Evolutionary conservation across 2,888 invertebrate species (phyloP).

Genomic region (Lasiommata megera): DNA sequence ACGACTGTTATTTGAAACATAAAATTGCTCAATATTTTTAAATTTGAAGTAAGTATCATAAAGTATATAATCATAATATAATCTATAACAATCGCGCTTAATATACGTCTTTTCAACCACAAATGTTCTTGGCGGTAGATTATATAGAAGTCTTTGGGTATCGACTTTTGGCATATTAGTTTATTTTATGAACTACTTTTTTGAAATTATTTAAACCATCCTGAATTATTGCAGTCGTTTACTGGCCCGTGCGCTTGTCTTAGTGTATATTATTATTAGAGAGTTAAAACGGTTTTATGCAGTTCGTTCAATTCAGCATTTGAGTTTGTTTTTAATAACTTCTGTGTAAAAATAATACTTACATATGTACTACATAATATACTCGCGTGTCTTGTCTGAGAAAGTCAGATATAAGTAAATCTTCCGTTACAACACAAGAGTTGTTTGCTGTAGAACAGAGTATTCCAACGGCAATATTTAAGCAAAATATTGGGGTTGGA

Average conservation of each 20-base stretch:
- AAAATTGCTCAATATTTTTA: constrained; percentile 53
- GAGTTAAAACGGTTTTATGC: not conserved
- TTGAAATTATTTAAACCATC: constrained; percentile 11
- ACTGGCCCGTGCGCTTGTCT: not conserved
- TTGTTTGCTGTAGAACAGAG: too few species aligned
- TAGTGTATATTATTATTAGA: not conserved
- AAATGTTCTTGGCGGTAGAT: too few species aligned
- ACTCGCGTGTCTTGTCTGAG: too few species aligned
- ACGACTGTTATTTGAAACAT: constrained; percentile 37
- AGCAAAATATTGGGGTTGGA: not conserved
- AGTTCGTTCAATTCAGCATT: not conserved
- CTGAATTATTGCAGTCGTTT: constrained; percentile 10
- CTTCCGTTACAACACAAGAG: too few species aligned
- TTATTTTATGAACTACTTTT: not conserved
- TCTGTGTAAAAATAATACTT: too few species aligned
- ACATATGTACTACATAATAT: too few species aligned
- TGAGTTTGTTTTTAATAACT: not conserved
- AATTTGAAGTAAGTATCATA: constrained; percentile 8
- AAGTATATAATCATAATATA: too few species aligned
- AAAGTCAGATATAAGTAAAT: too few species aligned
- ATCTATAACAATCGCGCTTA: too few species aligned
- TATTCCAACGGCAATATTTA: not conserved
- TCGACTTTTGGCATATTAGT: too few species aligned
- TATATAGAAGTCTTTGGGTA: too few species aligned
- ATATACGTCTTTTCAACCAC: too few species aligned